A percentile compares a stretch with the other conserved stretches of the same genome.
Conservation (phyloP, 2,888 invertebrate genomes). For the Amphipoea lucens region DNA sequence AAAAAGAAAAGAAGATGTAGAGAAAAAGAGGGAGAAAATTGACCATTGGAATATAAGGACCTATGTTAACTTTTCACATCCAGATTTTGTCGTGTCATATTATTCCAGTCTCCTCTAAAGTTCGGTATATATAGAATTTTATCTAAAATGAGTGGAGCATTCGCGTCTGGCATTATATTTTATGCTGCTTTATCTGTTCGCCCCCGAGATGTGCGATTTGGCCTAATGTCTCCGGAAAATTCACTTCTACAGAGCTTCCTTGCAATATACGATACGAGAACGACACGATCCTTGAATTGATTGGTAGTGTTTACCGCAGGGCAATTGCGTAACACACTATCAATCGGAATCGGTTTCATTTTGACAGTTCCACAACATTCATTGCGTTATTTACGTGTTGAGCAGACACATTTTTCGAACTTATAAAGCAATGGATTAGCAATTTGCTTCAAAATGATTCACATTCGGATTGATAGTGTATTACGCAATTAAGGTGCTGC, state of each 20-base stretch:
- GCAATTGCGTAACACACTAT: too few relatives aligned
- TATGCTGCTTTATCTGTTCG: conserved; percentile 65
- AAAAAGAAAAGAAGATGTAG: too few relatives aligned
- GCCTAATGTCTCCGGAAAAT: conserved; percentile 69
- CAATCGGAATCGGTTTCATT: too few relatives aligned
- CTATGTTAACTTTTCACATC: not conserved
- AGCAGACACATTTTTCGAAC: too few relatives aligned
- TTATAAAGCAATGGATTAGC: too few relatives aligned
- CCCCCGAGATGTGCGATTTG: conserved; percentile 68
- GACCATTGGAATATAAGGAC: not conserved
- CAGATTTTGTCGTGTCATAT: not conserved
- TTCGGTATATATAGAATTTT: conserved; percentile 48
- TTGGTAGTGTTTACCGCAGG: not conserved
- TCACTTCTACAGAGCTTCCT: conserved; percentile 55
- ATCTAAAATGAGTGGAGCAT: conserved; percentile 57
- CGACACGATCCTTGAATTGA: conserved; percentile 20
- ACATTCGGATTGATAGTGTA: too few relatives aligned
- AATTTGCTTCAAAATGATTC: too few relatives aligned
- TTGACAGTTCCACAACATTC: too few relatives aligned
- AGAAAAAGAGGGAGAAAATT: not conserved
- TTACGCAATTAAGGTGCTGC: too few relatives aligned
- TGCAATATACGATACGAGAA: not conserved
- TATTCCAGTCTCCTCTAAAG: conserved; percentile 4
- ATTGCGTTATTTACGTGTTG: too few relatives aligned
- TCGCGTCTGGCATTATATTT: conserved; percentile 67